These are phyloP conservation scores for Belonocnema kinseyi DNA, from an alignment of 1,140 invertebrate genomes.

Conservation along the genomic window DNA sequence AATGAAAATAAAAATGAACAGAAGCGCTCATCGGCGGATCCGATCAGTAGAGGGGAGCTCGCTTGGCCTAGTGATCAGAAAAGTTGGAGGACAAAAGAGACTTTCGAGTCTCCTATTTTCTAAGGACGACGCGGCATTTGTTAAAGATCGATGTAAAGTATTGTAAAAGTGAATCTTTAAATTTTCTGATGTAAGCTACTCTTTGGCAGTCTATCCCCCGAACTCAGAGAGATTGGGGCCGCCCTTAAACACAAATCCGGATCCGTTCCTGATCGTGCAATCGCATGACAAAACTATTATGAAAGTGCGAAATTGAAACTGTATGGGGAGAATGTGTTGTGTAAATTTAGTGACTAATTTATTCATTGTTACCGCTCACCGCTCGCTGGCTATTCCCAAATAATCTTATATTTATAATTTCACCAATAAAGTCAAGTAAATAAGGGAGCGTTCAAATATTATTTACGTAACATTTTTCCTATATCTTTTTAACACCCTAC, in stretches of 20 bases:
- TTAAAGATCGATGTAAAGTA: slow-evolving; percentile 17
- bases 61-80: slow-evolving; percentile 2
- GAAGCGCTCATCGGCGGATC: slow-evolving; percentile 34
- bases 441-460: too few species aligned
- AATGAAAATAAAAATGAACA: slow-evolving; percentile 29
- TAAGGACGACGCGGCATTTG: not conserved
- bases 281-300: slow-evolving; percentile 13
- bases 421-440: too few species aligned
- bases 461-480: too few species aligned
- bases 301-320: slow-evolving; percentile 26
- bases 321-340: slow-evolving; percentile 20
- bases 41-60: slow-evolving; percentile 3
- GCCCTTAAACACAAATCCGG: slow-evolving; percentile 22
- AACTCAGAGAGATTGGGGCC: not conserved
- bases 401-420: not conserved
- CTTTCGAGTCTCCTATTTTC: not conserved
- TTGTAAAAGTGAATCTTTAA: slow-evolving; percentile 22
- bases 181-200: slow-evolving; percentile 17
- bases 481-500: too few species aligned
- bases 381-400: slow-evolving; percentile 14
- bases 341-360: slow-evolving; percentile 19
- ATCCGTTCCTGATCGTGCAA: slow-evolving; percentile 29
- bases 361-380: slow-evolving; percentile 15
- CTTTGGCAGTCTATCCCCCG: slow-evolving; percentile 15
- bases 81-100: not conserved